Base-by-base conservation (phyloP, 2,797 vertebrate species). In the Karalla daura region DNA sequence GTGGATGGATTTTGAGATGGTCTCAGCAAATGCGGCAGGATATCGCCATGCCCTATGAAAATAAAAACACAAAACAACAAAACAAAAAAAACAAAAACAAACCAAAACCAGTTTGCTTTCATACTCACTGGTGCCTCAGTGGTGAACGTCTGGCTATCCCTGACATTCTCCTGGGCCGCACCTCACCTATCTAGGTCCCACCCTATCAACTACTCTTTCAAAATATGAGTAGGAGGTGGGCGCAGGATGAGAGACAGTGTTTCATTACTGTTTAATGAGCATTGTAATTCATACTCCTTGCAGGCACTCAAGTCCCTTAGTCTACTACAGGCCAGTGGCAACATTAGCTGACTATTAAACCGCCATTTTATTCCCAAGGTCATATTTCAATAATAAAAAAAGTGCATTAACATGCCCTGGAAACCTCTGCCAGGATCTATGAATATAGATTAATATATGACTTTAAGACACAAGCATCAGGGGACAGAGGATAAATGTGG, bases 201-300 rank as follows among this genome's bases (percentile, higher is more conserved):
- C 25, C 43, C 45, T 30, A 50, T 43, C 70, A 39, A 23, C 43
- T 54, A 47, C 63, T 76, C 53, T 8, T 82, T 78, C 62, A 21
- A 67, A 72, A 54, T 70, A 63, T 64, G 62, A 30, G 45, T 30
- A 50, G 60, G 63, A 73, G 61, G 60, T 43, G 58, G 54, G 30
- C 54, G 39, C 56, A 51, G 55, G 32, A 62, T 70, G 65, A 82
- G 70, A 70, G 70, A 63, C 83, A 70, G 72, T 24, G 80, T 76
- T 66, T 85, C 69, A 82, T 81, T 63, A 68, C 58, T 14, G 63
- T 76, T 79, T 84, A 86, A 85, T 50, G 55, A 77, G 41, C 1
- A 25, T 35, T 60, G 63, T 73, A 65, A 79, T 68, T 81, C 70
- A 78, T 43, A 55, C 59, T 71, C 60, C 51, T 70, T 72, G 30